phyloP scores from a whole-genome alignment of 1,140 invertebrate species.

The Patella vulgata region DNA sequence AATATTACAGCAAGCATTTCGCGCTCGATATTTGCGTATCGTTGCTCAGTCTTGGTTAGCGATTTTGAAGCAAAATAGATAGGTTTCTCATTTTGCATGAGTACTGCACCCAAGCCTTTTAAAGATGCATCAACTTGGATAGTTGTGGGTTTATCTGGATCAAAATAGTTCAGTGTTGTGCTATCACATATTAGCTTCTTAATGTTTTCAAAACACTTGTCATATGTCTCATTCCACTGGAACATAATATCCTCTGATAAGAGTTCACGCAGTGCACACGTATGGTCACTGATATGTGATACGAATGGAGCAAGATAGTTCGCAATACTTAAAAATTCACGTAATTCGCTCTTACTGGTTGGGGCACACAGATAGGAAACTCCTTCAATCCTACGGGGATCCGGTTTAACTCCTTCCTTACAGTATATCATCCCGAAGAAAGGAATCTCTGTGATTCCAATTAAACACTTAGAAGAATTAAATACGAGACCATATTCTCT shows the following conservation, averaged over 20 bases:
- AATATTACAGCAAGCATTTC: constrained; percentile 69
- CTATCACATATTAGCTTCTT: constrained; percentile 27
- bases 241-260: constrained; percentile 21
- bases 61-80: constrained; percentile 66
- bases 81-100: constrained; percentile 64
- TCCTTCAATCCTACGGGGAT: constrained; percentile 57
- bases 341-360: constrained; percentile 30
- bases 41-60: constrained; percentile 63
- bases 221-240: constrained; percentile 6
- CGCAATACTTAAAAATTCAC: constrained; percentile 34
- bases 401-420: constrained; percentile 54
- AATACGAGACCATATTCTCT: constrained; percentile 28
- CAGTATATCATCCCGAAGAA: constrained; percentile 63
- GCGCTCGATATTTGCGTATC: constrained; percentile 68
- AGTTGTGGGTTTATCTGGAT: constrained; percentile 18
- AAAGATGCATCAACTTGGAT: constrained; percentile 37
- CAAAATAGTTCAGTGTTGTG: constrained; percentile 33
- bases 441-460: constrained; percentile 37
- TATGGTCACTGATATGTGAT: constrained; percentile 12
- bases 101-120: constrained; percentile 59
- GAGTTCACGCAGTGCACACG: constrained; percentile 14
- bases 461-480: constrained; percentile 26
- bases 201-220: constrained; percentile 14
- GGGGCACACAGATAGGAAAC: constrained; percentile 53
- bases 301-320: constrained; percentile 26